phyloP scores from a whole-genome alignment of 2,888 invertebrate genomes.

The Hydroisotoma schaefferi region DNA sequence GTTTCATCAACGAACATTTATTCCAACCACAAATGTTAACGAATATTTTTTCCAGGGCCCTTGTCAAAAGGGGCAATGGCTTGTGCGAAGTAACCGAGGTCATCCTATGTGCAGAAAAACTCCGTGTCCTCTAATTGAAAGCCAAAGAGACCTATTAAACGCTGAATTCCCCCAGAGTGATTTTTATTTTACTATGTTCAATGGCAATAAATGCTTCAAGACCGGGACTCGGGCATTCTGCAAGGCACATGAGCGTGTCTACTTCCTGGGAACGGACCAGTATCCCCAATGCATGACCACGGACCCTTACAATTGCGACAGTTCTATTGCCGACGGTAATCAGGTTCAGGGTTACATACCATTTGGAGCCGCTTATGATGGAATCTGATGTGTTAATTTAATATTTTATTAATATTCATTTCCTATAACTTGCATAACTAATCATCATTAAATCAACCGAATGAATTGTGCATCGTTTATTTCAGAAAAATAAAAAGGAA shows the following conservation, averaged over 20 bases:
- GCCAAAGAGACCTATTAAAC: conserved; percentile 20
- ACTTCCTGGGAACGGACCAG: conserved; percentile 21
- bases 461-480: too few relatives aligned
- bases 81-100: conserved; percentile 21
- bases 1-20: too few relatives aligned
- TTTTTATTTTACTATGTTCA: conserved; percentile 29
- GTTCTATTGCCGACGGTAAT: background rate
- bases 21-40: background rate
- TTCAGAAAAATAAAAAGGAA: too few relatives aligned
- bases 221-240: conserved; percentile 39
- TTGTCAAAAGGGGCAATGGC: conserved; percentile 34
- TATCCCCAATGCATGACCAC: conserved; percentile 25
- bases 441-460: too few relatives aligned
- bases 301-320: conserved; percentile 27
- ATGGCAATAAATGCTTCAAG: conserved; percentile 22
- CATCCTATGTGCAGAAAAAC: conserved; percentile 28
- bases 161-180: conserved; percentile 22
- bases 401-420: background rate
- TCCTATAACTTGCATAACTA: background rate
- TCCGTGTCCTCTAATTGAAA: conserved; percentile 32
- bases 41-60: conserved; percentile 26
- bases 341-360: conserved; percentile 13
- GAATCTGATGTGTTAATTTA: conserved; percentile 17
- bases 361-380: conserved; percentile 35
- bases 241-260: conserved; percentile 17